Conservation (phyloP, 1,140 invertebrate species). For the Xylocopa sonorina region DNA sequence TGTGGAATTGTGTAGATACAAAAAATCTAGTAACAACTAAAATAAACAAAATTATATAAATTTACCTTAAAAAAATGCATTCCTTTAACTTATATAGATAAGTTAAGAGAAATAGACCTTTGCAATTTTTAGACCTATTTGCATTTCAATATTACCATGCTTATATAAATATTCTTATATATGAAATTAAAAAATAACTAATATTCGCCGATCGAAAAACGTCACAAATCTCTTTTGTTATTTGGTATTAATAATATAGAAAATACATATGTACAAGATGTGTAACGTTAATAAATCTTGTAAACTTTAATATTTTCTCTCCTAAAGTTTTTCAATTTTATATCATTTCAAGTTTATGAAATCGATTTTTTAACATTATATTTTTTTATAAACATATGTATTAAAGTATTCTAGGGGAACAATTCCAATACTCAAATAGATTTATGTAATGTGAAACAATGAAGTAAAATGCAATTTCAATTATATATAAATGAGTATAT, state of each 20-base stretch:
- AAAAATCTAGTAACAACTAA: neutral
- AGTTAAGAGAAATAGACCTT: neutral
- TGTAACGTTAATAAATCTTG: neutral
- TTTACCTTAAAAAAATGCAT: conserved; percentile 15
- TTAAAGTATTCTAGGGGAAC: neutral
- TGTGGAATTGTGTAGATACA: conserved; percentile 37
- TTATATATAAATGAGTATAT: neutral
- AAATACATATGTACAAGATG: too few relatives aligned
- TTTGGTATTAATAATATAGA: neutral
- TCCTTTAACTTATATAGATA: conserved; percentile 21
- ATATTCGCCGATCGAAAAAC: conserved; percentile 8
- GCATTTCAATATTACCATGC: neutral
- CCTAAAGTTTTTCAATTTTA: neutral
- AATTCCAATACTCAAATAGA: conserved; percentile 7
- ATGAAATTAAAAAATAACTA: neutral
- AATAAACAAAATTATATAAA: neutral
- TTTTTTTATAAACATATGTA: conserved; percentile 7
- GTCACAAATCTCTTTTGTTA: neutral
- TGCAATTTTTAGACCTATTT: conserved; percentile 20
- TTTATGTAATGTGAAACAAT: conserved; percentile 11
- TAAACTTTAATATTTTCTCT: neutral
- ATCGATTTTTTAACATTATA: conserved; percentile 2
- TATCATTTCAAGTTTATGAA: neutral
- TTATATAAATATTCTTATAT: conserved; percentile 5
- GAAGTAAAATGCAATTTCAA: neutral